Evolutionary conservation across 2,797 vertebrate genomes (phyloP), one percentile per base, ranked within the genome.

Genomic region (Danio aesculapii): DNA sequence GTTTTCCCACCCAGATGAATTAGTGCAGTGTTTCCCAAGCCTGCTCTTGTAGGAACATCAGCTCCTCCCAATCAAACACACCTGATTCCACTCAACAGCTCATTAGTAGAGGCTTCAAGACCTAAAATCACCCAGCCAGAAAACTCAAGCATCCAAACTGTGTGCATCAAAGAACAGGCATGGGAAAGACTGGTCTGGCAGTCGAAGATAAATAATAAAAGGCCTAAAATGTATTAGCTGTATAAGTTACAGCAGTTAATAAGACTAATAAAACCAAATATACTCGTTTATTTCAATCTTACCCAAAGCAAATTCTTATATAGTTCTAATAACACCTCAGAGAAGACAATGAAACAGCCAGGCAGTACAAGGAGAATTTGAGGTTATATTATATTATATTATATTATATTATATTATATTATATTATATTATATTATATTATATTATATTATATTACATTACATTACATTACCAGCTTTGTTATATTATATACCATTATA

Each of bases 41-140:
- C 8, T 52, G 49, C 30, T 50, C 43, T 17, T 68, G 64, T 12
- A 50, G n/a, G 46, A 46, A 49, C 46, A 68, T 49, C 44, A 49
- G 13, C 64, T 11, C 9, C n/a, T 71, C 30, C 14, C 8, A 53
- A 71, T 71, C 6, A 57, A 19, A 57, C 69, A 19, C 69, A 57
- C 41, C 52, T 57, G 69, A 72, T 57, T 72, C 3, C 43, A 72
- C 12, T 57, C 69, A 71, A 55, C n/a, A 44, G n/a, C 69, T 72
- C 39, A 6, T 70, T 53, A 53, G 12, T 44, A 43, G 39, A 57
- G n/a, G 41, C 30, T 44, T 4, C 7, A 57, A 19, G 6, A 43
- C 2, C 1, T 72, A 9, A 43, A 55, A 53, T 8, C 0, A 44
- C 43, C 17, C 3, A 6, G 11, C 43, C 39, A 57, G 52, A 72